Evolutionary conservation across 2,888 invertebrate species (phyloP), one percentile per base, ranked within the genome.

Genomic region (Dasypogon diadema): DNA sequence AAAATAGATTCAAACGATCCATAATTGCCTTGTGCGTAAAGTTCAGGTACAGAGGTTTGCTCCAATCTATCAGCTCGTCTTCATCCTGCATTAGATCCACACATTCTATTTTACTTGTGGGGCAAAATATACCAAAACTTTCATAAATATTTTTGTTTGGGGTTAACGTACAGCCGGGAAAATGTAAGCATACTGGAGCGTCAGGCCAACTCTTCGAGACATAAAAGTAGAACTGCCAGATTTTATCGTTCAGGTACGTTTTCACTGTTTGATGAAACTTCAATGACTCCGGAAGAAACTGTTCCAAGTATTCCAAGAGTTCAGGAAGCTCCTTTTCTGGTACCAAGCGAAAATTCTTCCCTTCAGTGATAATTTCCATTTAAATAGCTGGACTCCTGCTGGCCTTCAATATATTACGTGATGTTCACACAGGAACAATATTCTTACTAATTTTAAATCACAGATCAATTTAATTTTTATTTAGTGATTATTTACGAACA

Each of bases 241-340:
- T 93, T 84, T 91, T 91, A 88, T 95, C 93, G 88, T 92, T 92
- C 87, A 93, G 90, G 90, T 92, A 94, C 88, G 95, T 95, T 89
- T 92, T 91, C 87, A 95, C 90, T 85, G 95, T 95, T 89, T 95
- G 94, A 88, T 95, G 95, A 89, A 95, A 94, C 95, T 95, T 95
- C 83, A 95, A 89, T 83, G 94, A 93, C 88, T 94, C 93, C 84
- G 95, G 94, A 88, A 94, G 89, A 89, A 92, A 92, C 87, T 91
- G 90, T 85, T 91, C 91, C 85, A 95, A 90, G 85, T 92, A 89
- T 86, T 93, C 91, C 87, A 93, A 89, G 85, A 95, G 91, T 86
- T 91, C 91, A 84, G 93, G 92, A 88, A 94, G 91, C 89, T 95
- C 94, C 86, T 92, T 92, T 89, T 93, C 92, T 88, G 91, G 89